Base-by-base conservation (phyloP, 2,888 invertebrate species). In the Diachrysia chrysitis region DNA sequence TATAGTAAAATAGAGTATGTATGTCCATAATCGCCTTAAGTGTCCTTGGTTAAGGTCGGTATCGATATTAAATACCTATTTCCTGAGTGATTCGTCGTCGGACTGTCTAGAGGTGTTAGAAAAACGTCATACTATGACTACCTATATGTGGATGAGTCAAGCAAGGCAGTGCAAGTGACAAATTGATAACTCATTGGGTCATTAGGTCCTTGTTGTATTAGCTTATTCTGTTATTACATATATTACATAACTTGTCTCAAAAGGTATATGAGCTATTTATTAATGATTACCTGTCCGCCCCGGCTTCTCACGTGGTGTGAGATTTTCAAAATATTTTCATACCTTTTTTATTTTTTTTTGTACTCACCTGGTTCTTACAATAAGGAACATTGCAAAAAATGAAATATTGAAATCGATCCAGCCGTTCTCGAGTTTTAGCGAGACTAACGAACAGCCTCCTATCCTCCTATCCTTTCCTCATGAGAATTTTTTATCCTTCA, bases 1-100 rank as follows among this genome's bases (percentile, higher is more conserved):
- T 69, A 61, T 53, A 12, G n/a, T 46, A 23, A 25, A 25, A 25
- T 58, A 46, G 48, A 16, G 12, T n/a, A 55, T 55, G 23, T 14
- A 12, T 21, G 4, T 19, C 48, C 48, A 21, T 51, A 19, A 21
- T 19, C 19, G 12, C 19, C 21, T 21, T 12, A 12, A 3, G 2
- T 48, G 48, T 51, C 48, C 48, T 51, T 51, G 48, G 19, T 51
- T 12, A 21, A 51, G 48, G 48, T 51, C 48, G 19, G 19, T 51
- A 51, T 21, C 21, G 48, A 21, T 51, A 51, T 51, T 19, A 51
- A 21, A 21, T 21, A 51, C 21, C 14, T 37, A 10, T 48, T 48
- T 48, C 48, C 48, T 19, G 48, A 51, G 48, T 51, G 32, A 32
- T 32, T 32, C 32, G 32, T 51, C 48, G 48, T 51, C 48, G 12